Evolutionary conservation across 2,113 vertebrate genomes (phyloP), one percentile per base, ranked within the genome.

Genomic region (Takifugu flavidus): DNA sequence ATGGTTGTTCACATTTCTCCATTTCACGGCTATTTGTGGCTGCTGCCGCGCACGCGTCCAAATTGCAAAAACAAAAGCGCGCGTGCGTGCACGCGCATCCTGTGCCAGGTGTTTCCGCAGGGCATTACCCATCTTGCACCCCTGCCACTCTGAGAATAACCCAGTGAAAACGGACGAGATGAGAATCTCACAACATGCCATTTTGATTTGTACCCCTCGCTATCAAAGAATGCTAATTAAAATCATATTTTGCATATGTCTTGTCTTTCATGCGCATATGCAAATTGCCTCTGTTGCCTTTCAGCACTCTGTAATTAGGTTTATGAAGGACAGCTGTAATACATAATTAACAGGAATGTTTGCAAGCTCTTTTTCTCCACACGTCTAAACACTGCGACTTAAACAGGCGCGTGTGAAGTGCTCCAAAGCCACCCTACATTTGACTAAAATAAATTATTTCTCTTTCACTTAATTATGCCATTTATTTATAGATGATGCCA

Each of bases 271-370:
- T 95, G 92, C 91, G 86, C 91, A 92, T 95, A 96, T 96, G 94
- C 94, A 97, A 96, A 95, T 95, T 88, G 80, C 58, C 91, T 90
- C 89, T 88, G 86, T 93, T 95, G 94, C 94, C 95, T 96, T 94
- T 96, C 92, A 96, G 95, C 94, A 91, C 94, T 95, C 94, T 93
- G 93, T 96, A 95, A 97, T 96, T 96, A 95, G 93, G 92, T 95
- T 95, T 95, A 95, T 98, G 95, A 99, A 98, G 95, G 96, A 99
- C 96, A 99, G 95, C 95, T 99, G 94, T 96, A 98, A 97, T 96
- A 94, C 94, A 95, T 98, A 97, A 99, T 98, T 99, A 98, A 96
- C 95, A 93, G 93, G 93, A 95, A 94, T 95, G 94, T 95, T 96
- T 95, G 91, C 92, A 91, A 94, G 92, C 91, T 92, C 89, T 91